Conservation (phyloP, 2,888 invertebrate species). For the Morinoia aosen region DNA sequence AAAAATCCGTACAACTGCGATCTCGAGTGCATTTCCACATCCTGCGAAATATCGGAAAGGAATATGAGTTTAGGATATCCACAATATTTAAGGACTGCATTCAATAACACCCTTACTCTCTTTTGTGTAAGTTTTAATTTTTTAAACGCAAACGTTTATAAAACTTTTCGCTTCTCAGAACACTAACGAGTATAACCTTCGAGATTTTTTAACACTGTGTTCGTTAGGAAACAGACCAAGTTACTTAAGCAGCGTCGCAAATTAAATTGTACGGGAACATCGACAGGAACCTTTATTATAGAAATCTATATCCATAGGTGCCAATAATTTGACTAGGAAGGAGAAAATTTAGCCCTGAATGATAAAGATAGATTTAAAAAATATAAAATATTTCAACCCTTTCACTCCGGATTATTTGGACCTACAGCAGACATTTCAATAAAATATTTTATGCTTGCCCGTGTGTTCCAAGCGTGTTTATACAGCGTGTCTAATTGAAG, state of each 20-base stretch:
- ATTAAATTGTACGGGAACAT: background rate
- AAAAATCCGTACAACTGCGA: too few relatives aligned
- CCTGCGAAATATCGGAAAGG: background rate
- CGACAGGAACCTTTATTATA: background rate
- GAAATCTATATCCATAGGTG: background rate
- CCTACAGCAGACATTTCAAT: too few relatives aligned
- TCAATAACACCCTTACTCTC: background rate
- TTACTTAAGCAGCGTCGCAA: background rate
- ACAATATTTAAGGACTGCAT: background rate
- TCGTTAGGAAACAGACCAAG: background rate
- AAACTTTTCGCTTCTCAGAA: background rate
- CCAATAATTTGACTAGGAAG: background rate
- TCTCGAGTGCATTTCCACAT: too few relatives aligned
- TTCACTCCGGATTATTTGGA: too few relatives aligned
- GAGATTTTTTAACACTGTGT: background rate
- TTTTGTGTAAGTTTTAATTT: background rate
- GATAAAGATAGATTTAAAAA: too few relatives aligned
- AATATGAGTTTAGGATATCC: background rate
- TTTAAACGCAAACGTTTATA: background rate
- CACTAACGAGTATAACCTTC: background rate
- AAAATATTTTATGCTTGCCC: too few relatives aligned
- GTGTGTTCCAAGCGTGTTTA: too few relatives aligned
- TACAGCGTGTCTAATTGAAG: too few relatives aligned
- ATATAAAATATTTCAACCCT: too few relatives aligned
- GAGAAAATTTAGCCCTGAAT: background rate